Evolutionary conservation across 1,140 invertebrate species (phyloP), one percentile per base, ranked within the genome.

Genomic region (Ceratina australensis): DNA sequence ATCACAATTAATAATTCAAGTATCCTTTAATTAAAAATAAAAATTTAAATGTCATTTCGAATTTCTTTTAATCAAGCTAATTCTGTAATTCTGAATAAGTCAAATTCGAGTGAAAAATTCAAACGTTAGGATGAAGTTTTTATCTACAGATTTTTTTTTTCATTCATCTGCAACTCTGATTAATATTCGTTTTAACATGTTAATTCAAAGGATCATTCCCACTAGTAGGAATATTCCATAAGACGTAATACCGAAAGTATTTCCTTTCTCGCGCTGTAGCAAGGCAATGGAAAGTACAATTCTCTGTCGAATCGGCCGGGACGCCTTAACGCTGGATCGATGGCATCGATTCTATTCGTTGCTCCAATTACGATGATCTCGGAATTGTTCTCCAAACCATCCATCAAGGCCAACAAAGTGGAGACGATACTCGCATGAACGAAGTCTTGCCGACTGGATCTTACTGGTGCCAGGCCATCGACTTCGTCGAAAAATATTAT

Each of bases 401-500:
- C 96, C 95, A 96, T 96, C 82, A 96, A 93, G 65, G 95, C 93
- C 7, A 96, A 91, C 1, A 96, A 93, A 91, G 92, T 96, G 92
- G 74, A 90, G 0, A 93, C 92, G 93, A 95, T 80, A 92, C 92
- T 88, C 89, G 92, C 88, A 90, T 95, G 81, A 89, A 95, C 95
- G 83, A 96, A 95, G 84, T 96, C 95, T 67, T 94, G 94, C 16
- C 93, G 93, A 24, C 91, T 91, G 7, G 95, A 95, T 80, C 96
- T 88, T 33, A 93, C 92, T 0, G 94, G 94, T 78, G 95, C 95
- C n/a, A 96, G 89, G 2, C 95, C 95, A 83, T 96, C 95, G 24
- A 96, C 95, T 90, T 96, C 95, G 90, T 96, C 96, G 75, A 96
- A 95, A 84, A 96, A 96, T 61, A 96, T 95, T 4, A 95, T 96